These are phyloP conservation scores for Axis porcinus DNA, from an alignment of 2,113 vertebrate species.

Conservation along the genomic window DNA sequence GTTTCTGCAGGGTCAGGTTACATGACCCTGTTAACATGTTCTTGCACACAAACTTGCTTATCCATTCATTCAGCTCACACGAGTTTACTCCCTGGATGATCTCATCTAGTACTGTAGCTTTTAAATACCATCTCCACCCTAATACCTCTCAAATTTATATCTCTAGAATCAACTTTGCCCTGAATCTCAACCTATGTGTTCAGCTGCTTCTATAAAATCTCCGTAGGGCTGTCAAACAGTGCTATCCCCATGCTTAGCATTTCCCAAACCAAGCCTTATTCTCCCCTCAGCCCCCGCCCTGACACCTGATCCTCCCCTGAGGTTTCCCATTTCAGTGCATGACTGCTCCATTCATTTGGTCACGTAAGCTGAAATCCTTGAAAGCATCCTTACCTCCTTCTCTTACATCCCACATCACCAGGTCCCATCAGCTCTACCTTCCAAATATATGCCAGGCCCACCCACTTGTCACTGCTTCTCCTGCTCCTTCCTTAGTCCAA, in stretches of 20 bases:
- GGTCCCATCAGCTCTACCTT: neutral
- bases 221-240: neutral
- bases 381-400: neutral
- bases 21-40: constrained; percentile 61
- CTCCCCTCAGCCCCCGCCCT: neutral
- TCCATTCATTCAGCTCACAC: constrained; percentile 21
- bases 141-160: constrained; percentile 2
- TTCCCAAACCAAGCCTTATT: neutral
- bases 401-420: neutral
- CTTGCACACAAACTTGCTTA: constrained; percentile 36
- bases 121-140: neutral
- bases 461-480: neutral
- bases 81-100: neutral
- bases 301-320: neutral
- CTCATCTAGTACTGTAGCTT: constrained; percentile 28
- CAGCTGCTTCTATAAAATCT: neutral
- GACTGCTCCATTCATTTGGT: neutral
- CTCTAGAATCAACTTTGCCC: neutral
- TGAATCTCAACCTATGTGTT: neutral
- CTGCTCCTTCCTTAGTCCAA: neutral
- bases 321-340: neutral
- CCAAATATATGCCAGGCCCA: neutral
- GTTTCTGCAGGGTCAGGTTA: constrained; percentile 58
- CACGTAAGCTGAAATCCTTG: neutral
- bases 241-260: neutral